These are phyloP conservation scores for Cheilosia impressa DNA, from an alignment of 2,888 invertebrate genomes.

Conservation along the genomic window DNA sequence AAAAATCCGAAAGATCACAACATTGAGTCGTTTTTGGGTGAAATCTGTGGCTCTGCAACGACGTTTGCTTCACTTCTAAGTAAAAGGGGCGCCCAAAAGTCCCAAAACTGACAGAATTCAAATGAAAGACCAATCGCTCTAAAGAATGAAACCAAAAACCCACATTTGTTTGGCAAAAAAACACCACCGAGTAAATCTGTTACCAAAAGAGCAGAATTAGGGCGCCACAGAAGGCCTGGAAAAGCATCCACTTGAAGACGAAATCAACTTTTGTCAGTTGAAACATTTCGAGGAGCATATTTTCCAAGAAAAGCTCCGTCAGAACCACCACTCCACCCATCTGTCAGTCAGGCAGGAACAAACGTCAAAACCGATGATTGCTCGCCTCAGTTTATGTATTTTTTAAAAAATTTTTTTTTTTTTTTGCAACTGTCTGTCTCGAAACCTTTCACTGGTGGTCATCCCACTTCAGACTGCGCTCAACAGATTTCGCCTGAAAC, in stretches of 20 bases:
- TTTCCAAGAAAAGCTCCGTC: neutral
- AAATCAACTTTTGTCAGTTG: neutral
- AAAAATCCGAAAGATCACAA: too few species aligned
- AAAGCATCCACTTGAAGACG: neutral
- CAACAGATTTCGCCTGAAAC: conserved; percentile 71
- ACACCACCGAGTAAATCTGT: too few species aligned
- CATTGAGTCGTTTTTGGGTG: too few species aligned
- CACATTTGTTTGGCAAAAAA: too few species aligned
- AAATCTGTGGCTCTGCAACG: too few species aligned
- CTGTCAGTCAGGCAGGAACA: conserved; percentile 32
- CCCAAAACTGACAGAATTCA: too few species aligned
- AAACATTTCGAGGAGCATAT: neutral
- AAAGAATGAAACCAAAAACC: too few species aligned
- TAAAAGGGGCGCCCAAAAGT: too few species aligned
- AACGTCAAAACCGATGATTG: conserved; percentile 48
- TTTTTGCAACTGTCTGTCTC: conserved; percentile 38
- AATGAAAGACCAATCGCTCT: too few species aligned
- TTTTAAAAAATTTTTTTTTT: too few species aligned
- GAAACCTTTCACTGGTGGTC: conserved; percentile 60
- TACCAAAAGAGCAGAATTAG: neutral
- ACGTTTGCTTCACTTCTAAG: too few species aligned
- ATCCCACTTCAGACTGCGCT: conserved; percentile 60
- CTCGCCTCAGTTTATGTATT: conserved; percentile 7
- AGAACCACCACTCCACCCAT: neutral
- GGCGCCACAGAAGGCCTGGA: neutral